Percentiles rank a stretch among this genome's conserved stretches.
Conservation (phyloP, 1,140 invertebrate genomes). For the Drosophila funebris region DNA sequence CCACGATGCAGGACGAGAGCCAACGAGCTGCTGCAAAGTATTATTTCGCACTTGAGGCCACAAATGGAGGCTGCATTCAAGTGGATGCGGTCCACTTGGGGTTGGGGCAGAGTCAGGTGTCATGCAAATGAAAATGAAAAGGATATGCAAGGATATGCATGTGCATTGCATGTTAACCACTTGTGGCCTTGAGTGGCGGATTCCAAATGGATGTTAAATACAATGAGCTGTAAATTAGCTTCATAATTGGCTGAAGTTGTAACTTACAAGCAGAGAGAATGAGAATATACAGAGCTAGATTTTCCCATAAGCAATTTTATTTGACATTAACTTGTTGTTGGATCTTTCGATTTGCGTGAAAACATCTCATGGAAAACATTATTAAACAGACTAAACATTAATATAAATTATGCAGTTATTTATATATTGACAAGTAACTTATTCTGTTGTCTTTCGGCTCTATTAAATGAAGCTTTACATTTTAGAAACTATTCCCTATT, state of each 20-base stretch:
- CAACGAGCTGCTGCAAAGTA: constrained; percentile 32
- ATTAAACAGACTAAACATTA: too few relatives aligned
- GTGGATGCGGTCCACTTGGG: constrained; percentile 36
- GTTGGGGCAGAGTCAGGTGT: constrained; percentile 26
- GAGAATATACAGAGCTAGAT: too few relatives aligned
- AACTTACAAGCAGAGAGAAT: too few relatives aligned
- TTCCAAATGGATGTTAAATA: background rate
- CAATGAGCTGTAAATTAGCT: constrained; percentile 25
- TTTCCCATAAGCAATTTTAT: too few relatives aligned
- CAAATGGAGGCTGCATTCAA: constrained; percentile 60
- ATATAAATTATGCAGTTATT: too few relatives aligned
- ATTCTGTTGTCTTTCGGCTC: too few relatives aligned
- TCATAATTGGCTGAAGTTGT: constrained; percentile 26
- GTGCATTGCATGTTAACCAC: constrained; percentile 32
- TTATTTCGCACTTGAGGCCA: constrained; percentile 74
- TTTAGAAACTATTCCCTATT: background rate
- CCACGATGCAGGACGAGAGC: constrained; percentile 35
- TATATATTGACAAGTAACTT: too few relatives aligned
- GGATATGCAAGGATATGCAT: constrained; percentile 23
- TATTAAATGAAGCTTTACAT: too few relatives aligned
- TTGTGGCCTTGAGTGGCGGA: constrained; percentile 15
- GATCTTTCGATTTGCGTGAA: too few relatives aligned
- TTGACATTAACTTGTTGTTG: too few relatives aligned
- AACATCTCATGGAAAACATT: too few relatives aligned
- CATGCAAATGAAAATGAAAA: constrained; percentile 24